Percentiles rank a stretch among this genome's conserved stretches.
phyloP scores from a whole-genome alignment of 1,140 invertebrate species.

The Eciton burchellii region DNA sequence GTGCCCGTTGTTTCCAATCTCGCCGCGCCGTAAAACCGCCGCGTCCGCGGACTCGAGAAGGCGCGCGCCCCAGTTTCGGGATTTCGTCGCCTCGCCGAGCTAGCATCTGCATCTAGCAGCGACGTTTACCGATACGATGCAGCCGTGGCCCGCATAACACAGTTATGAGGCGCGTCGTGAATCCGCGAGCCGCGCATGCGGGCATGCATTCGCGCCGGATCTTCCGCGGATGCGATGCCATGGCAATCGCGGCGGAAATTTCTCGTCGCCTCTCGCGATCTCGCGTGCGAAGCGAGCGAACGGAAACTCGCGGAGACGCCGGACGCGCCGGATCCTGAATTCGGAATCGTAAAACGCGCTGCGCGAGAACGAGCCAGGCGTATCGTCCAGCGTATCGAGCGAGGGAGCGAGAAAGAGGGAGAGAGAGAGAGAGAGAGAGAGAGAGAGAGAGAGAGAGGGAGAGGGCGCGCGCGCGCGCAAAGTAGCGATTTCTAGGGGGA shows the following conservation, averaged over 20 bases:
- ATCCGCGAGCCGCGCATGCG: constrained; percentile 30
- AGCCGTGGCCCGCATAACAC: not conserved
- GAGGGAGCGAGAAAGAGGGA: not conserved
- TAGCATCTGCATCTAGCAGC: not conserved
- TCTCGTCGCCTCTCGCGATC: too few species aligned
- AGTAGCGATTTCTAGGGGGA: constrained; percentile 19
- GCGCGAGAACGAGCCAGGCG: too few species aligned
- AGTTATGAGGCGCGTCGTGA: constrained; percentile 6
- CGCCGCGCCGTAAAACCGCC: constrained; percentile 17
- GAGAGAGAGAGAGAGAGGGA: not conserved
- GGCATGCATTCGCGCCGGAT: constrained; percentile 31
- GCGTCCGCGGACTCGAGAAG: not conserved
- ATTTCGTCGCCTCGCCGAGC: not conserved
- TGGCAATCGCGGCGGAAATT: constrained; percentile 46
- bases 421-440: not conserved
- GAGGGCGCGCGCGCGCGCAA: too few species aligned
- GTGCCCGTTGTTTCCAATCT: constrained; percentile 43
- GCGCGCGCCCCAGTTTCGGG: not conserved
- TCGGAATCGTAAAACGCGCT: too few species aligned
- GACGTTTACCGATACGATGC: not conserved
- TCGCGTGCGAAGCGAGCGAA: too few species aligned
- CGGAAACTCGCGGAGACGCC: too few species aligned
- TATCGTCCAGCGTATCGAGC: too few species aligned
- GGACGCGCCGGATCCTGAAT: too few species aligned
- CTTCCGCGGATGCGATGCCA: constrained; percentile 3